Percentiles rank a stretch among this genome's conserved stretches.
Evolutionary conservation across 1,140 invertebrate genomes (phyloP).

Genomic region (Hormaphis cornu): DNA sequence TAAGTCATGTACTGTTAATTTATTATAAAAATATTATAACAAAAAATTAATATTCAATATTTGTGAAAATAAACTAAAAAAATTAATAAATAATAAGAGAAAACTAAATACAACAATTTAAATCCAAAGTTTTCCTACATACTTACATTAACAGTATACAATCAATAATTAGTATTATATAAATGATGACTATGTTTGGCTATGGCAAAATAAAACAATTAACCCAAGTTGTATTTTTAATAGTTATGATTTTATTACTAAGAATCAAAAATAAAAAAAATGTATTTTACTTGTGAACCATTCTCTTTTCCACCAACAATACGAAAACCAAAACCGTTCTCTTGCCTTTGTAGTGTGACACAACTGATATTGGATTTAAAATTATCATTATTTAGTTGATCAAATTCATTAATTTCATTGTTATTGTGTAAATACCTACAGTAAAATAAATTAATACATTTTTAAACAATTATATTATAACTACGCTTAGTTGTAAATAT

Average conservation of each 20-base stretch:
- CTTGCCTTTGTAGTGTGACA: conserved; percentile 68
- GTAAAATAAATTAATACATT: background rate
- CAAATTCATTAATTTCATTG: conserved; percentile 17
- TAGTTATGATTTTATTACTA: background rate
- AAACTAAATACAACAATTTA: too few relatives aligned
- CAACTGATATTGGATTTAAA: conserved; percentile 40
- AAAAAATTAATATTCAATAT: too few relatives aligned
- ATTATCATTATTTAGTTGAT: conserved; percentile 5
- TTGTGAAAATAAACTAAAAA: too few relatives aligned
- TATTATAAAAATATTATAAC: too few relatives aligned
- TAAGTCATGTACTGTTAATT: too few relatives aligned
- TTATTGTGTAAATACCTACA: conserved; percentile 22
- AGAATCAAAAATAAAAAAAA: background rate
- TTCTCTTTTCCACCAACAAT: conserved; percentile 98
- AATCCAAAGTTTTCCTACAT: too few relatives aligned
- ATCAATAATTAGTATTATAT: too few relatives aligned
- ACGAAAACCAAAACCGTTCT: conserved; percentile 89
- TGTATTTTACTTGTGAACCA: conserved; percentile 73
- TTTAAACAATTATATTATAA: background rate
- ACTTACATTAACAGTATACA: too few relatives aligned
- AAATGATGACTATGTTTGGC: too few relatives aligned
- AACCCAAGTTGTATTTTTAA: background rate
- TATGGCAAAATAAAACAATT: background rate
- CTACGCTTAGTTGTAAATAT: background rate
- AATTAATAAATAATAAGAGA: too few relatives aligned